Conservation (phyloP, 2,797 vertebrate species). For the Graptemys geographica region DNA sequence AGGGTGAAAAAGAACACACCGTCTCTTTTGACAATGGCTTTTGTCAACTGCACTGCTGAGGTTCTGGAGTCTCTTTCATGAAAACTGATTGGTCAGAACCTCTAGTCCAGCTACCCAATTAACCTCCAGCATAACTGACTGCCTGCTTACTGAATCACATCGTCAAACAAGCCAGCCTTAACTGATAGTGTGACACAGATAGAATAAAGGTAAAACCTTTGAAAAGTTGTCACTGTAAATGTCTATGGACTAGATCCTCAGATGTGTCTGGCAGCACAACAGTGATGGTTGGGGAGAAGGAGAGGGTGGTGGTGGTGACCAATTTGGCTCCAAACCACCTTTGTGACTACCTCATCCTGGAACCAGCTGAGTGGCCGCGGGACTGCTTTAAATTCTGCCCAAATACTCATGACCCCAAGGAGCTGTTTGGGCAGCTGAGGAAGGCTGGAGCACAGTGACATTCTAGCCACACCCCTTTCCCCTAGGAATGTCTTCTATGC, state of each 20-base stretch:
- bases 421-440: neutral
- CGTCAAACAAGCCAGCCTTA: slow-evolving; percentile 55
- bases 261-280: neutral
- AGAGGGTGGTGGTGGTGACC: neutral
- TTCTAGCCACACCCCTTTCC: neutral
- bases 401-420: neutral
- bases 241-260: neutral
- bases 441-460: neutral
- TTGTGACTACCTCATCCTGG: neutral
- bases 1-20: slow-evolving; percentile 75
- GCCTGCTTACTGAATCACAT: slow-evolving; percentile 42
- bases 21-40: slow-evolving; percentile 71
- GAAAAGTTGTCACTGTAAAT: neutral
- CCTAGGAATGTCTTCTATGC: neutral
- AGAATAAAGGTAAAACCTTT: slow-evolving; percentile 9
- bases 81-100: slow-evolving; percentile 70
- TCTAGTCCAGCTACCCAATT: slow-evolving; percentile 76
- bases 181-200: slow-evolving; percentile 27
- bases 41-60: slow-evolving; percentile 59
- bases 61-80: slow-evolving; percentile 68
- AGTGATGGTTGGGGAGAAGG: neutral
- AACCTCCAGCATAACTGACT: slow-evolving; percentile 72
- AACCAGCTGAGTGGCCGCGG: neutral
- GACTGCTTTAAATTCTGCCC: neutral
- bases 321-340: neutral